These are phyloP conservation scores for Ostrea denselamellosa DNA, from an alignment of 1,140 invertebrate genomes.

Conservation along the genomic window DNA sequence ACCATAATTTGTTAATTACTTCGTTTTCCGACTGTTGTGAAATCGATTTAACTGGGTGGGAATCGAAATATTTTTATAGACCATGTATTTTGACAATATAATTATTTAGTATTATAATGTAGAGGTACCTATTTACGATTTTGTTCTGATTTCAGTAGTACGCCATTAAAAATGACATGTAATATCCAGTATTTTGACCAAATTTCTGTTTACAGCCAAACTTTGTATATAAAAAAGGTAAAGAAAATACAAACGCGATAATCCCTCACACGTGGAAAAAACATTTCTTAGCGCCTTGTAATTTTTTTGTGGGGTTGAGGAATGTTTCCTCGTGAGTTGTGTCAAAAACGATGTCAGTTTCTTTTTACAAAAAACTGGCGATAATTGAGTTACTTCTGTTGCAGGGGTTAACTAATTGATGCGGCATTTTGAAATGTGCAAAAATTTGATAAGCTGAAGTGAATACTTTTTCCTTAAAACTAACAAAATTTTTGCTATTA, in stretches of 20 bases:
- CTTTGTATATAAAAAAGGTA: not conserved
- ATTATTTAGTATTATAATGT: no score
- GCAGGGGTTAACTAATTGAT: constrained; percentile 4
- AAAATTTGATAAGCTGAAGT: constrained; percentile 13
- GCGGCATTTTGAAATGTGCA: constrained; percentile 16
- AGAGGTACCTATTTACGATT: no score
- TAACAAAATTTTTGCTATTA: constrained; percentile 26
- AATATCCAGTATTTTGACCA: not conserved
- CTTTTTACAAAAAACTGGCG: not conserved
- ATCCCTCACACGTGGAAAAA: constrained; percentile 29
- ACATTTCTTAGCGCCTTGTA: constrained; percentile 5
- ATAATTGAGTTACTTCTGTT: constrained; percentile 40
- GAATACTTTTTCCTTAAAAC: constrained; percentile 21
- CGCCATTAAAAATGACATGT: not conserved
- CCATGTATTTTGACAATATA: no score
- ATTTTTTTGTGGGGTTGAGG: not conserved
- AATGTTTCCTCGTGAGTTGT: constrained; percentile 35
- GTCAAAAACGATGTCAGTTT: constrained; percentile 34
- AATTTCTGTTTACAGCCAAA: not conserved
- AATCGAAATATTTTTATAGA: no score
- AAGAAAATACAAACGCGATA: constrained; percentile 18
- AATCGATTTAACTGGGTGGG: no score
- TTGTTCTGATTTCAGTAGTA: no score
- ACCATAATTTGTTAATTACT: no score
- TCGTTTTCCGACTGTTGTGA: no score